phyloP scores from a whole-genome alignment of 2,888 invertebrate species.

The Cheilosia urbana region DNA sequence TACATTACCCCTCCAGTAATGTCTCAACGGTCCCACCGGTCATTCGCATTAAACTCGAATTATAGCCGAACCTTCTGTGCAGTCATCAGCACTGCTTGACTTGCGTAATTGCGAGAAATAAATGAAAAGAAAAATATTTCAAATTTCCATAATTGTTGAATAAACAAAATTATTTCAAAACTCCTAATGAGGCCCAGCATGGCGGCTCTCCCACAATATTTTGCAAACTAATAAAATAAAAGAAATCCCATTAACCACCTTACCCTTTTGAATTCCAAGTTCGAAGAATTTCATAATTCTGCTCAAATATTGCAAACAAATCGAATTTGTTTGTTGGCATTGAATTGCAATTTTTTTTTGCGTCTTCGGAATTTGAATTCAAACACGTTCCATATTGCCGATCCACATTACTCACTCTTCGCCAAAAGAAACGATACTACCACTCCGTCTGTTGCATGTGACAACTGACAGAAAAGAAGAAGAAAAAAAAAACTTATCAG shows the following conservation, averaged over 20 bases:
- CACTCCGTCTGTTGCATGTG: conserved; percentile 16
- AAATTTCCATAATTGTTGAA: conserved; percentile 46
- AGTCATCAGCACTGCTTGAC: not conserved
- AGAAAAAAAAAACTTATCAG: conserved; percentile 46
- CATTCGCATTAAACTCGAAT: not conserved
- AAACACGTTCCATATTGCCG: conserved; percentile 49
- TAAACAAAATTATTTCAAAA: conserved; percentile 63
- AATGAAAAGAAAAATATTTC: conserved; percentile 6
- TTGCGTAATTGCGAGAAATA: not conserved
- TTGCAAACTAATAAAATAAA: conserved; percentile 7
- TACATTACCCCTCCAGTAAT: no score
- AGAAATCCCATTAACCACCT: not conserved
- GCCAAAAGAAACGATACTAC: not conserved
- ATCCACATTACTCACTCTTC: conserved; percentile 56
- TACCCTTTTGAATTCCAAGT: conserved; percentile 15
- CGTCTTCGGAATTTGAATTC: conserved; percentile 55
- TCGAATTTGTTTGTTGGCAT: conserved; percentile 51
- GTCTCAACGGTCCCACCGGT: no score
- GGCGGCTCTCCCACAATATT: conserved; percentile 23
- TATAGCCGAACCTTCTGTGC: not conserved
- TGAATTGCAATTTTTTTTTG: conserved; percentile 55
- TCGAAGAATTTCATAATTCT: conserved; percentile 60
- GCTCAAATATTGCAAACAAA: conserved; percentile 52
- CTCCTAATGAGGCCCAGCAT: conserved; percentile 22
- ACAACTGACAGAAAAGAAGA: not conserved